Conservation (phyloP, 2,113 vertebrate species). For the Brevimyrus niger region DNA sequence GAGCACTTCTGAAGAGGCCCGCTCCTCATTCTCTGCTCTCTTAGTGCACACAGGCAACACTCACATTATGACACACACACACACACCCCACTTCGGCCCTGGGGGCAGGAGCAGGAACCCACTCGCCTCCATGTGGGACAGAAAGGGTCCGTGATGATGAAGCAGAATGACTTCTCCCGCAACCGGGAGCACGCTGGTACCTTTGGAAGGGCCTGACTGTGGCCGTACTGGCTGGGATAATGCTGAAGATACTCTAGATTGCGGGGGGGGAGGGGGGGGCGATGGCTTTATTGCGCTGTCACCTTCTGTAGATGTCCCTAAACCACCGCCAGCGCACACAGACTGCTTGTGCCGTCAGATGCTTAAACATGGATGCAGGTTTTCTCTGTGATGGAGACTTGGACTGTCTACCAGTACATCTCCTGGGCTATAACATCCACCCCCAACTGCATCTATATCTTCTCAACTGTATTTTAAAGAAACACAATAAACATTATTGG, state of each 20-base stretch:
- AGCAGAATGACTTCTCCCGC: not conserved
- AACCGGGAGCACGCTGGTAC: not conserved
- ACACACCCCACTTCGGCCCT: constrained; percentile 35
- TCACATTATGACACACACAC: constrained; percentile 39
- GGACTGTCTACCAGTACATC: not conserved
- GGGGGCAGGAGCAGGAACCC: constrained; percentile 40
- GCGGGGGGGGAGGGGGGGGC: not conserved
- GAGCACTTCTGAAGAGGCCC: constrained; percentile 58
- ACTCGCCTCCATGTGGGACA: constrained; percentile 31
- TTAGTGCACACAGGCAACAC: constrained; percentile 56
- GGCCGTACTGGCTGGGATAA: not conserved
- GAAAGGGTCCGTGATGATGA: constrained; percentile 22
- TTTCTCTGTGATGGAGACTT: not conserved
- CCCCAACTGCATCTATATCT: not conserved
- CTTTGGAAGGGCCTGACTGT: not conserved
- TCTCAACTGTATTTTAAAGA: not conserved
- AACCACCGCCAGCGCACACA: not conserved
- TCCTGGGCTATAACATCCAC: not conserved
- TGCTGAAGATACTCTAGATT: not conserved
- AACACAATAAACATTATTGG: not conserved
- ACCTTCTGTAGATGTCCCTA: not conserved
- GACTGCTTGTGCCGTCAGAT: not conserved
- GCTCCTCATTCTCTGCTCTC: constrained; percentile 39
- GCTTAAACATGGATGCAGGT: not conserved
- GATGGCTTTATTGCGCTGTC: not conserved